phyloP scores from a whole-genome alignment of 2,797 vertebrate species.

The Pitangus sulphuratus region DNA sequence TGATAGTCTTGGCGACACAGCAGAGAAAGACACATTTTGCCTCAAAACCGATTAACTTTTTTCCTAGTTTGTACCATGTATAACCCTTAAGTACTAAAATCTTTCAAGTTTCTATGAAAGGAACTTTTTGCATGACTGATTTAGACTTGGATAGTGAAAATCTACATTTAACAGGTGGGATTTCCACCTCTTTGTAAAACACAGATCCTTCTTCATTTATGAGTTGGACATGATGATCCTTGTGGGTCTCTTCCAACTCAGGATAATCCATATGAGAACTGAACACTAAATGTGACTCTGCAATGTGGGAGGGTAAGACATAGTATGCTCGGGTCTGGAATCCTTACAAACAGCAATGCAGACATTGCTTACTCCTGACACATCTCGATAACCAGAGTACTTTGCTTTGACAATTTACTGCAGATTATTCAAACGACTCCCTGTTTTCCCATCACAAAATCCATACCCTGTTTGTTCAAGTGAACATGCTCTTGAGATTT shows the following conservation, averaged over 20 bases:
- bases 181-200: constrained; percentile 24
- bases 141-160: background rate
- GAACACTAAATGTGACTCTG: background rate
- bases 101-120: background rate
- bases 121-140: background rate
- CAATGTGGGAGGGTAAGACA: background rate
- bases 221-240: background rate
- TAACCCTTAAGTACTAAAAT: background rate
- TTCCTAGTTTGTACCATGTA: background rate
- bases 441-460: background rate
- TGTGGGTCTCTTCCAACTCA: background rate
- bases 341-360: background rate
- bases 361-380: constrained; percentile 10
- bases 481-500: background rate
- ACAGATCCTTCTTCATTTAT: background rate
- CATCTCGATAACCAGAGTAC: background rate
- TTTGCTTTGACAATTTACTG: constrained; percentile 36
- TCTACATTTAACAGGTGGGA: background rate
- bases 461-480: background rate
- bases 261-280: background rate
- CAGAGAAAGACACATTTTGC: background rate
- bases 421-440: background rate
- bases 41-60: background rate
- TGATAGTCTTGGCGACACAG: background rate
- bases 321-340: background rate